Base-by-base conservation (phyloP, 2,113 vertebrate genomes). In the Dinomys branickii region DNA sequence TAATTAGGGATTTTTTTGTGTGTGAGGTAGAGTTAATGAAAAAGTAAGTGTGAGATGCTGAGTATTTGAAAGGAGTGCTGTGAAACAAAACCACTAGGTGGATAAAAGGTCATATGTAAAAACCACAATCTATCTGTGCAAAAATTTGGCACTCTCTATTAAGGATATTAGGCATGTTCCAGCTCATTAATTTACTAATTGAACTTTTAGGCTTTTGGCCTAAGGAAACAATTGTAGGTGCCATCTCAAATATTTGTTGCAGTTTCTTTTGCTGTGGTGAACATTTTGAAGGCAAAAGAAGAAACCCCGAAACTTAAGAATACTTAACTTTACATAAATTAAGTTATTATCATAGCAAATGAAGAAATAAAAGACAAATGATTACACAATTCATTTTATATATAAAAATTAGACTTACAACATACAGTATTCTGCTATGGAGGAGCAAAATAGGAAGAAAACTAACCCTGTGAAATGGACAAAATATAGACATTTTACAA, bases 181-280 rank as follows among this genome's bases (percentile, higher is more conserved):
- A 59, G 20, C 8, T 94, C 50, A 67, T 92, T 69, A 87, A 86
- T 84, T 88, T 84, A 47, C 50, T 92, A 90, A 89, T 54, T 73
- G 93, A 93, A 92, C 41, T 85, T 82, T 58, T 85, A 50, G 86
- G 10, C 65, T 85, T 63, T 91, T 83, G 56, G 30, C 24, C 58
- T 82, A 88, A 85, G n/a, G 35, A 71, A 92, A 83, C 3, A 91
- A 83, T 59, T 33, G 56, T 77, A 47, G 8, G 3, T 56, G 0
- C 63, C 3, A 35, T 84, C 59, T 75, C 38, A n/a, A 67, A 89
- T 89, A 12, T 50, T 67, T 41, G 16, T 47, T 96, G 38, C 6
- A 50, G 7, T 89, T 84, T 94, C 54, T 87, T 84, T 81, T 75
- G 33, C 71, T 61, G 2, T 54, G 50, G 52, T 80, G 63, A 59